phyloP scores from a whole-genome alignment of 2,888 invertebrate genomes.

The Pemphredon lugubris region DNA sequence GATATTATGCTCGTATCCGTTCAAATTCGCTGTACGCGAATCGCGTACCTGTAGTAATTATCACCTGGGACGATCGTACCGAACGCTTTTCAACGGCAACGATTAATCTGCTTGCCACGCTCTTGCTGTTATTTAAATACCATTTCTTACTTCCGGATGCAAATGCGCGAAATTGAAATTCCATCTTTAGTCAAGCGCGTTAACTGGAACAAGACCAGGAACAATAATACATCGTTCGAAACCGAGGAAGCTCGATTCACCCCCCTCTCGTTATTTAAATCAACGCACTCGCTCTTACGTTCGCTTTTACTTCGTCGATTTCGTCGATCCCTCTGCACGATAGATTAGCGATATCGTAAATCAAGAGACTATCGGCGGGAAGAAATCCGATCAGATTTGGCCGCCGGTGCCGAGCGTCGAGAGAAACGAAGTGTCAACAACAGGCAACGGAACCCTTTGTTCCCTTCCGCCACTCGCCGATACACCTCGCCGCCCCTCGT shows the following conservation, averaged over 20 bases:
- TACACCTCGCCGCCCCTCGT: slow-evolving; percentile 21
- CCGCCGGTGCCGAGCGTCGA: slow-evolving; percentile 13
- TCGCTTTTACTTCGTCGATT: too few relatives aligned
- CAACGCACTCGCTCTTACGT: slow-evolving; percentile 20
- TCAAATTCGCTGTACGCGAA: too few relatives aligned
- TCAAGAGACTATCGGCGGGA: slow-evolving; percentile 46
- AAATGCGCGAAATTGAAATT: too few relatives aligned
- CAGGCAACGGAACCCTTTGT: slow-evolving; percentile 38
- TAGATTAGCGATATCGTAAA: slow-evolving; percentile 52
- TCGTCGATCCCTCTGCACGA: too few relatives aligned
- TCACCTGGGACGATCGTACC: too few relatives aligned
- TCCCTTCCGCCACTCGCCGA: slow-evolving; percentile 34
- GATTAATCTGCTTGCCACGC: too few relatives aligned
- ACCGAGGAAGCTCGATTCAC: slow-evolving; percentile 32
- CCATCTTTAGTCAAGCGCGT: too few relatives aligned
- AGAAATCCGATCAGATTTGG: slow-evolving; percentile 51
- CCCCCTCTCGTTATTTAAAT: slow-evolving; percentile 32
- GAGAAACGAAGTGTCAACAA: slow-evolving; percentile 55
- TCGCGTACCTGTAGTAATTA: too few relatives aligned
- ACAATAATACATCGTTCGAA: slow-evolving; percentile 24
- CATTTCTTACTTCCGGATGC: too few relatives aligned
- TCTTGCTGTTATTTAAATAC: too few relatives aligned
- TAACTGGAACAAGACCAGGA: background rate
- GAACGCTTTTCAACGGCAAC: too few relatives aligned
- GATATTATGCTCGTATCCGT: background rate